Percentiles rank a stretch among this genome's conserved stretches.
phyloP scores from a whole-genome alignment of 2,113 vertebrate species.

The Echinops telfairi region DNA sequence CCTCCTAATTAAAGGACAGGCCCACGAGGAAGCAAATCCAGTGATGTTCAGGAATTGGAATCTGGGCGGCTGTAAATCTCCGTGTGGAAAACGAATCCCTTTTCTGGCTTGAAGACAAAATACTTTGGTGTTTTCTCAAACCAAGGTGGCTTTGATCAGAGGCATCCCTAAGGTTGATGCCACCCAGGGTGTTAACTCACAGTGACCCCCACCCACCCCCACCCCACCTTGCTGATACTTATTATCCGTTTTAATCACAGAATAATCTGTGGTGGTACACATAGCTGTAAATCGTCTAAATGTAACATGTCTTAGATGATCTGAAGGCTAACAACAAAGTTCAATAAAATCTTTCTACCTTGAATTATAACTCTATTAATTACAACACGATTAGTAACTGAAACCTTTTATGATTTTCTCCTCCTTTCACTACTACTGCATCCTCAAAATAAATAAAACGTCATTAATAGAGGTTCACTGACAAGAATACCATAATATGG shows the following conservation, averaged over 20 bases:
- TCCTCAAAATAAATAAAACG: neutral
- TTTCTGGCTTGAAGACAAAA: constrained; percentile 64
- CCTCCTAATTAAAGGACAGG: constrained; percentile 73
- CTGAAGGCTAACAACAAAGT: no score
- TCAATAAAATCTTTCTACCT: neutral
- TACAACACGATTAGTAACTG: neutral
- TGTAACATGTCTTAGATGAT: neutral
- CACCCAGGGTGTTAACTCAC: neutral
- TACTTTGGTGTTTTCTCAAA: constrained; percentile 54
- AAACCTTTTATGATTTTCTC: neutral
- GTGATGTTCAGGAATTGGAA: constrained; percentile 61
- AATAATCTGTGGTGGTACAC: neutral
- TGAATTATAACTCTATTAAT: neutral
- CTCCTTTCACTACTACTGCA: neutral
- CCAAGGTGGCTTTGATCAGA: constrained; percentile 36
- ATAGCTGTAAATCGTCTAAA: neutral
- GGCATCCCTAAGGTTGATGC: neutral
- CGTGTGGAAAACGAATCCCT: constrained; percentile 64
- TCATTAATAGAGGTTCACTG: neutral
- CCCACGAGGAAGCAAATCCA: constrained; percentile 62
- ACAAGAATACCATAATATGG: neutral
- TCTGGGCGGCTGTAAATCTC: constrained; percentile 51
- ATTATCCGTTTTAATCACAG: neutral
- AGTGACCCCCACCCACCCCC: neutral
- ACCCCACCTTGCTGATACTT: neutral